Conservation (phyloP, 2,113 vertebrate genomes). For the Perognathus longimembris region DNA sequence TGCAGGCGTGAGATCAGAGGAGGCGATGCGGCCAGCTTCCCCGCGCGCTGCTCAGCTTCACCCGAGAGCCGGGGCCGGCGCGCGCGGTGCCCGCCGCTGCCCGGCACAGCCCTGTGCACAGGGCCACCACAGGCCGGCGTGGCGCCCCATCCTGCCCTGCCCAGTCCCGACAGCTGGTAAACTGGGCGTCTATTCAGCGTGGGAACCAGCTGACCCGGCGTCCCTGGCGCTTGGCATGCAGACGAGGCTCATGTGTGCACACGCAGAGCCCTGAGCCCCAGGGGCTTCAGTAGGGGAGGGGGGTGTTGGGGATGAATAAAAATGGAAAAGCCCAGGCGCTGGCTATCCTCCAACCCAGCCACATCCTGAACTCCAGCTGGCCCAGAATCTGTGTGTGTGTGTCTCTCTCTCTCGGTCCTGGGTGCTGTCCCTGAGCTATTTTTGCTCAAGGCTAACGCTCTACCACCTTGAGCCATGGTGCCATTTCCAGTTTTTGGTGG, state of each 20-base stretch:
- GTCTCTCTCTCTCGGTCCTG: no score
- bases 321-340: neutral
- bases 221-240: neutral
- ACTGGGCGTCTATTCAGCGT: neutral
- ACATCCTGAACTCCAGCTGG: no score
- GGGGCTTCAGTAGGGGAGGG: neutral
- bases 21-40: neutral
- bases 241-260: neutral
- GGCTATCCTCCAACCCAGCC: no score
- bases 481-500: no score
- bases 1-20: neutral
- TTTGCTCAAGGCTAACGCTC: no score
- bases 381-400: no score
- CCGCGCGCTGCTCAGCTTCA: neutral
- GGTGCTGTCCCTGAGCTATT: no score
- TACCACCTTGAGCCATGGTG: no score
- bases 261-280: neutral
- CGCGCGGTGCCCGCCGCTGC: no score
- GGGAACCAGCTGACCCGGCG: neutral
- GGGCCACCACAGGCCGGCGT: no score
- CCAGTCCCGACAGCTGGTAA: neutral
- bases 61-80: neutral
- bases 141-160: no score
- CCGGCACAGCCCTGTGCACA: no score
- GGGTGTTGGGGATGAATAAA: neutral